A percentile compares a stretch with the other conserved stretches of the same genome.
Conservation (phyloP, 2,888 invertebrate genomes). For the Cheilosia impressa region DNA sequence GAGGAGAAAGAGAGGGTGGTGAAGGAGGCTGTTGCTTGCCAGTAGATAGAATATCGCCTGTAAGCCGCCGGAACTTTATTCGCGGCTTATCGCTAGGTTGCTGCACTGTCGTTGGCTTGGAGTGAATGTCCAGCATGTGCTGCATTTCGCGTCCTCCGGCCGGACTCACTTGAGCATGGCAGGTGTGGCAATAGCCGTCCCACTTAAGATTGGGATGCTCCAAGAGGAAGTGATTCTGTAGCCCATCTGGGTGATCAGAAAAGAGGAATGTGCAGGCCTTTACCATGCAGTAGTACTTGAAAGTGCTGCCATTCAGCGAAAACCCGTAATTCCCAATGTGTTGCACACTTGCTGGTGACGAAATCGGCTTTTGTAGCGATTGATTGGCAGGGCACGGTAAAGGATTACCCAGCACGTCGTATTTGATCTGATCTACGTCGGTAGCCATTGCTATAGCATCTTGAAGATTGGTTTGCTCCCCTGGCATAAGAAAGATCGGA, state of each 20-base stretch:
- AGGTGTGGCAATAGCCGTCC: conserved; percentile 85
- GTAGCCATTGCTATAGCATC: conserved; percentile 77
- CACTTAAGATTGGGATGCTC: conserved; percentile 84
- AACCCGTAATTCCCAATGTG: conserved; percentile 79
- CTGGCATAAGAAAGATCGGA: conserved; percentile 55
- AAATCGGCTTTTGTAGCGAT: background rate
- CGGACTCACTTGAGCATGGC: conserved; percentile 79
- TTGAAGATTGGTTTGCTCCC: conserved; percentile 77
- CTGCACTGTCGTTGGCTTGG: conserved; percentile 15
- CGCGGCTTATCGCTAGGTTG: conserved; percentile 62
- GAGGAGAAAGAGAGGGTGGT: background rate
- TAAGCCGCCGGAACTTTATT: conserved; percentile 80
- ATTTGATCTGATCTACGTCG: conserved; percentile 70
- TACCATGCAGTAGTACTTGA: conserved; percentile 80
- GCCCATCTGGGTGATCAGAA: conserved; percentile 79
- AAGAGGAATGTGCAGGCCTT: conserved; percentile 80
- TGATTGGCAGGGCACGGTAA: background rate
- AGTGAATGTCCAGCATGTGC: conserved; percentile 79
- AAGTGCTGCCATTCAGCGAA: conserved; percentile 47
- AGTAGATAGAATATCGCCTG: conserved; percentile 77
- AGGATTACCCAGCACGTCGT: conserved; percentile 48
- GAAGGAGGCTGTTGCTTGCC: conserved; percentile 67
- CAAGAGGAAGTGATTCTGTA: conserved; percentile 80
- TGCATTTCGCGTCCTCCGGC: conserved; percentile 77
- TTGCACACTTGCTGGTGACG: conserved; percentile 42